These are phyloP conservation scores for Drosophila emarginata DNA, from an alignment of 2,888 invertebrate genomes.

Conservation along the genomic window DNA sequence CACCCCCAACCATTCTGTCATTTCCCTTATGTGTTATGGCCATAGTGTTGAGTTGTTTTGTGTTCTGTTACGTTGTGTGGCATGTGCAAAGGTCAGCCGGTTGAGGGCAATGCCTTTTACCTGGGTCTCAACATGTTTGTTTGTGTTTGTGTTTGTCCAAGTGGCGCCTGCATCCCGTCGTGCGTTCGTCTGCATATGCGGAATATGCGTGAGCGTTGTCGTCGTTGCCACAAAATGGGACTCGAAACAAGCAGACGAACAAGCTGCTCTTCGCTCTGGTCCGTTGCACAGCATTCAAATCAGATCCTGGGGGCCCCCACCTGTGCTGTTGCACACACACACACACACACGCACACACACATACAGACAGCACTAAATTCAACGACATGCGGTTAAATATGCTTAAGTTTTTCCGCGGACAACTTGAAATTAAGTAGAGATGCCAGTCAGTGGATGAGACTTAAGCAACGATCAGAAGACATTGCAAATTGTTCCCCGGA, in stretches of 20 bases:
- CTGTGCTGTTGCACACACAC: conserved; percentile 4
- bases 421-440: conserved; percentile 75
- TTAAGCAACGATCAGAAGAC: conserved; percentile 35
- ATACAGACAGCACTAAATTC: conserved; percentile 51
- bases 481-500: conserved; percentile 44
- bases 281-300: conserved; percentile 65
- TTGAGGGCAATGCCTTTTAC: conserved; percentile 65
- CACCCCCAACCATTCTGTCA: neutral
- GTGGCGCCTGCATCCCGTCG: conserved; percentile 83
- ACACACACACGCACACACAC: neutral
- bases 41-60: conserved; percentile 8
- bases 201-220: conserved; percentile 77
- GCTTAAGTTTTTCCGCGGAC: conserved; percentile 72
- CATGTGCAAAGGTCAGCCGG: conserved; percentile 77
- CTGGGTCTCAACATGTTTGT: conserved; percentile 28
- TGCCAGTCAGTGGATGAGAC: conserved; percentile 49
- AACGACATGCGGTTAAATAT: conserved; percentile 77
- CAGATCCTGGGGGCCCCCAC: conserved; percentile 49
- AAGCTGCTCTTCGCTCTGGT: conserved; percentile 25
- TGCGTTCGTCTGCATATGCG: conserved; percentile 82
- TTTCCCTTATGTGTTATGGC: neutral
- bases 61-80: conserved; percentile 42
- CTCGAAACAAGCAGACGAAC: conserved; percentile 48
- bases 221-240: conserved; percentile 36
- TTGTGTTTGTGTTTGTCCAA: conserved; percentile 40